These are phyloP conservation scores for Heliconius hermathena DNA, from an alignment of 1,140 invertebrate genomes.

Conservation along the genomic window DNA sequence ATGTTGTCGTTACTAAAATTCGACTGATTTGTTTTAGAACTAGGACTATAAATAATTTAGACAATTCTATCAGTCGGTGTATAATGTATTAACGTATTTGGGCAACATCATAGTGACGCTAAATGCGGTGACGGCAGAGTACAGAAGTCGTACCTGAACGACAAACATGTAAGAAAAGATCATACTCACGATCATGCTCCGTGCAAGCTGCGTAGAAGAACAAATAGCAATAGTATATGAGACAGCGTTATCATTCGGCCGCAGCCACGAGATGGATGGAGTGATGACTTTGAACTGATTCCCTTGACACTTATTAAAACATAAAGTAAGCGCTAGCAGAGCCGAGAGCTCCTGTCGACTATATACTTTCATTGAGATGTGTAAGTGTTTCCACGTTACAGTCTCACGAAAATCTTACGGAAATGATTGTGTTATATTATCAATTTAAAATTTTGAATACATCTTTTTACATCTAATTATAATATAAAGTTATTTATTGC, in stretches of 20 bases:
- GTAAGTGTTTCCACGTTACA: constrained; percentile 15
- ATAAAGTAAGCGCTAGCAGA: constrained; percentile 21
- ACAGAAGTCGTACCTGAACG: constrained; percentile 32
- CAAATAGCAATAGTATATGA: constrained; percentile 81
- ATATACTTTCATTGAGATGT: constrained; percentile 12
- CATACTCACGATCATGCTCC: constrained; percentile 92
- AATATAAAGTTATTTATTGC: constrained; percentile 33
- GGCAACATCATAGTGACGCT: constrained; percentile 52
- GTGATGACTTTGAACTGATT: constrained; percentile 40
- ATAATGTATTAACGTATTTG: constrained; percentile 16
- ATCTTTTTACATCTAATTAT: neutral
- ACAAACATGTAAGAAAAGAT: constrained; percentile 55
- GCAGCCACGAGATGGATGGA: constrained; percentile 49
- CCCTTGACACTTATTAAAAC: constrained; percentile 20
- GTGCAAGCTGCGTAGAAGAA: constrained; percentile 87
- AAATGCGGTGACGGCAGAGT: constrained; percentile 4
- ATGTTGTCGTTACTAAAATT: constrained; percentile 45
- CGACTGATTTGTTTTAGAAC: neutral
- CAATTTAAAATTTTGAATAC: constrained; percentile 44
- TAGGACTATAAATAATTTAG: neutral
- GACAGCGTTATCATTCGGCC: constrained; percentile 62
- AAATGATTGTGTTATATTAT: neutral
- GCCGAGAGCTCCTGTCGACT: constrained; percentile 29
- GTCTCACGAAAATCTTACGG: neutral
- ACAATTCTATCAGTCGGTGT: constrained; percentile 11